Evolutionary conservation across 2,888 invertebrate species (phyloP), one percentile per base, ranked within the genome.

Genomic region (Bimastos eiseni): DNA sequence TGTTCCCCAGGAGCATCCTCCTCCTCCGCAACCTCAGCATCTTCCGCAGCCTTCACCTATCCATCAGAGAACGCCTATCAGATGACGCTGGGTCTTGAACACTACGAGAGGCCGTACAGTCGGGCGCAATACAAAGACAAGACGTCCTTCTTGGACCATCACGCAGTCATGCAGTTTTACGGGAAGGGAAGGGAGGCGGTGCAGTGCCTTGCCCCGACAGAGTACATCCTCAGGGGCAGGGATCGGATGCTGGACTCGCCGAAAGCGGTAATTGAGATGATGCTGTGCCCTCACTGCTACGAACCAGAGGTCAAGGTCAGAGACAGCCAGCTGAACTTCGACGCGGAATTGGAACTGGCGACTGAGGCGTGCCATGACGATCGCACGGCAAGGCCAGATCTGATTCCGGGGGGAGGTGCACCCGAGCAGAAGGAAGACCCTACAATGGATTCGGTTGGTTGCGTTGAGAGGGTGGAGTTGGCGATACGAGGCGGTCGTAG

Each of bases 261-360:
- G 34, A 86, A 86, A 24, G 86, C 86, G 11, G 37, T 86, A 15
- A 34, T 86, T 13, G 86, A 86, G 86, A 86, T 86, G 86, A 86
- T 86, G 86, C 86, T 86, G 24, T 86, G 86, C 17, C 86, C 86
- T 17, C 86, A 86, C 37, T 86, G 86, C 17, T 86, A 86, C 86
- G 24, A 83, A 55, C 70, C 34, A 36, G 86, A 36, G 37, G 34
- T 37, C 36, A 86, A 86, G 86, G 37, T 34, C 86, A 86, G 36
- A 24, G 37, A 8, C 86, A 34, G 86, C 34, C 86, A 86, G 86
- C 6, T 86, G 21, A 70, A 30, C 70, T n/a, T 70, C 70, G 70
- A n/a, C 70, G n/a, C 5, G 70, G 70, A 70, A 8, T 30, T 70
- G 30, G 17, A 5, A 24, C 44, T 44, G 44, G 17, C 44, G 17